These are phyloP conservation scores for Cotesia vestalis DNA, from an alignment of 1,140 invertebrate genomes.

Conservation along the genomic window DNA sequence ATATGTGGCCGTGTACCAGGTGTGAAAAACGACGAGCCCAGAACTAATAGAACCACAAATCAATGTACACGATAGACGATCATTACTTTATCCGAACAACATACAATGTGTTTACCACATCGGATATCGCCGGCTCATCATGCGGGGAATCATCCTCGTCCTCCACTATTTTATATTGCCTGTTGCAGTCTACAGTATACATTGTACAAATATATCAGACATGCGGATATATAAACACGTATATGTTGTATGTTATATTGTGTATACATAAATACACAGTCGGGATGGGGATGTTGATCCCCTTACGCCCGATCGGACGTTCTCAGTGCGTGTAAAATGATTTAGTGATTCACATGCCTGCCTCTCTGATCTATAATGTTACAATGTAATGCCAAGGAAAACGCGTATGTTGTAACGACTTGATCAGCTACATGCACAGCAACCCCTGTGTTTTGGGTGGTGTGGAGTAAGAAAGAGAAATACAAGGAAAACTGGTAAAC, in stretches of 20 bases:
- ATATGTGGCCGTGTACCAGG: constrained; percentile 48
- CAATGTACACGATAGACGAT: constrained; percentile 60
- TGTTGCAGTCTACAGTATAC: no score
- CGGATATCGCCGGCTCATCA: constrained; percentile 46
- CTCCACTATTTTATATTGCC: no score
- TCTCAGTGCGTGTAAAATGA: constrained; percentile 50
- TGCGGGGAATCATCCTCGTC: neutral
- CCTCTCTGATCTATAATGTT: constrained; percentile 24
- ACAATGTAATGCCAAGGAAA: constrained; percentile 23
- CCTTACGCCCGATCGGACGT: constrained; percentile 55
- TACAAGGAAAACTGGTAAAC: constrained; percentile 35
- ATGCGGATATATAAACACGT: constrained; percentile 28
- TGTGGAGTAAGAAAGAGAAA: no score
- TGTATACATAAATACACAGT: constrained; percentile 14
- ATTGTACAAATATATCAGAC: neutral
- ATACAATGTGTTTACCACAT: constrained; percentile 64
- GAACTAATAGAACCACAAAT: constrained; percentile 66
- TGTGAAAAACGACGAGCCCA: constrained; percentile 57
- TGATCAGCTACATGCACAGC: neutral
- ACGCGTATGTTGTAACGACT: constrained; percentile 19
- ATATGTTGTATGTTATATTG: constrained; percentile 36
- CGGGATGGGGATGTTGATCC: constrained; percentile 48
- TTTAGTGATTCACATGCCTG: constrained; percentile 44
- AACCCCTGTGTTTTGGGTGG: neutral
- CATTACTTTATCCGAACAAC: constrained; percentile 57